Evolutionary conservation across 64 coral and sea anemone species (phyloP).

Genomic region (Platygyra sinensis): DNA sequence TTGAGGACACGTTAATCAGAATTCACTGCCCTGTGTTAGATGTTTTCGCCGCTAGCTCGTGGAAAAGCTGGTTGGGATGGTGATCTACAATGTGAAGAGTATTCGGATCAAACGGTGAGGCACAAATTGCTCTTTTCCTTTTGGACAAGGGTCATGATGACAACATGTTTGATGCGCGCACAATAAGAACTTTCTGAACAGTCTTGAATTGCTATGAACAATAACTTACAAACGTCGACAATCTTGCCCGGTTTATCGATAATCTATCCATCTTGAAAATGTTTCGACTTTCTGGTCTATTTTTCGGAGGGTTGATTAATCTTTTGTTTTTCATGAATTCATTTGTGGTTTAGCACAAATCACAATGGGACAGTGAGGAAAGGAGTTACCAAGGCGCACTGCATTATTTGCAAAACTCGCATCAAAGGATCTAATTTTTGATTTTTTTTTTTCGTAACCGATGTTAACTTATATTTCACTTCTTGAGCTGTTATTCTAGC

Average conservation of each 20-base stretch:
- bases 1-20: background rate
- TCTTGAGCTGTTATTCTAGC: background rate
- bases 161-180: background rate
- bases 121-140: constrained; percentile 42
- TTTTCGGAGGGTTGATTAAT: background rate
- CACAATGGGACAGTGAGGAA: background rate
- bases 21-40: background rate
- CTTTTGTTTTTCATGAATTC: background rate
- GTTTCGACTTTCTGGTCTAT: background rate
- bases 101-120: constrained; percentile 21
- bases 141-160: background rate
- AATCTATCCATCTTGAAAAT: background rate
- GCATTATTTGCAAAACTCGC: background rate
- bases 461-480: background rate
- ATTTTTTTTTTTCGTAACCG: background rate
- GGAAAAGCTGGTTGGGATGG: constrained; percentile 61
- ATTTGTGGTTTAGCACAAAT: background rate
- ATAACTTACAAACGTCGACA: background rate
- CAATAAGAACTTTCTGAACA: background rate
- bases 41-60: constrained; percentile 68
- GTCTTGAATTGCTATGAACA: too few species aligned
- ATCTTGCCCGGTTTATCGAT: background rate
- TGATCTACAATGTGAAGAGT: constrained; percentile 27
- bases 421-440: background rate
- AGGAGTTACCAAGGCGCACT: background rate